Conservation (phyloP, 2,113 vertebrate species). For the Austrofundulus limnaeus region DNA sequence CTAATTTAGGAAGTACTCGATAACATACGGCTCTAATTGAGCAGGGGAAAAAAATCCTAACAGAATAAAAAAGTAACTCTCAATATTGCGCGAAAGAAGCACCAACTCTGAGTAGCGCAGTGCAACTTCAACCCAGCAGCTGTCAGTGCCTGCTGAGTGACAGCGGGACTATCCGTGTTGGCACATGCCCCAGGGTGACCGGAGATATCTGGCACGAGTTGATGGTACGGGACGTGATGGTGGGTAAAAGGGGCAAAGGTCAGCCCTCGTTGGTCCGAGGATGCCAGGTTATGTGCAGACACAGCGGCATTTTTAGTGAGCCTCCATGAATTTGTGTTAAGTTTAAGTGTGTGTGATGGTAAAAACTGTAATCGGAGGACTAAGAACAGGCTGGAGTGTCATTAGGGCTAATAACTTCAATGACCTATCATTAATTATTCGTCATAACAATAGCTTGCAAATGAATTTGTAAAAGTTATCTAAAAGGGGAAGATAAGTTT, state of each 20-base stretch:
- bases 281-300: slow-evolving; percentile 31
- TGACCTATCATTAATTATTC: too few relatives aligned
- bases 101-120: slow-evolving; percentile 32
- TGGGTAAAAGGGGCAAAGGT: slow-evolving; percentile 51
- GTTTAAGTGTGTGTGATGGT: background rate
- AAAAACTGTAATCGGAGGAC: too few relatives aligned
- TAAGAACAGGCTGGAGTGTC: background rate
- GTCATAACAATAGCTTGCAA: slow-evolving; percentile 10
- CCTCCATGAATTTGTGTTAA: background rate
- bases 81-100: slow-evolving; percentile 18
- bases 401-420: too few relatives aligned
- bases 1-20: background rate
- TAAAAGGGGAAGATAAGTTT: background rate
- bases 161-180: slow-evolving; percentile 54
- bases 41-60: background rate
- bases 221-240: slow-evolving; percentile 55
- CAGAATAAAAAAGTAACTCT: background rate
- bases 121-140: slow-evolving; percentile 70
- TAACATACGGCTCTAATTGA: slow-evolving; percentile 6
- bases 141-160: slow-evolving; percentile 69
- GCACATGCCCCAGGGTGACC: slow-evolving; percentile 61
- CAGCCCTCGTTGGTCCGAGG: slow-evolving; percentile 23
- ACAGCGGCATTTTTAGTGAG: slow-evolving; percentile 8
- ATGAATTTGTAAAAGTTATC: background rate
- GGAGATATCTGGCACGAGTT: slow-evolving; percentile 65